Conservation (phyloP, 2,888 invertebrate genomes). For the Malacosoma neustria region DNA sequence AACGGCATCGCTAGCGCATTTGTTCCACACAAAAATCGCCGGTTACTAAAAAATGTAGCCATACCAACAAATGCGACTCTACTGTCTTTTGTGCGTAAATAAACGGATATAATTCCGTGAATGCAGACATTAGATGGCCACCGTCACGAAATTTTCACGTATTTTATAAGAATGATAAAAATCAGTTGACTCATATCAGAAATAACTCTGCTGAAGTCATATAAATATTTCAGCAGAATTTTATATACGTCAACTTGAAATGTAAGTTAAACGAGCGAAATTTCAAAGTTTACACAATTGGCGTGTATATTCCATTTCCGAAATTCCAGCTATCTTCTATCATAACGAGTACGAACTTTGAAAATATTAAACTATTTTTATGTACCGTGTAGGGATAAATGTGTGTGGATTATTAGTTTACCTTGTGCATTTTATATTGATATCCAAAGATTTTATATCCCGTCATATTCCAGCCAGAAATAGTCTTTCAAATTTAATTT, state of each 20-base stretch:
- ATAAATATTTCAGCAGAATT: not conserved
- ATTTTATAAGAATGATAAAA: too few species aligned
- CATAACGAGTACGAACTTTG: constrained; percentile 51
- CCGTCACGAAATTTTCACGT: too few species aligned
- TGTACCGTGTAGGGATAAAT: constrained; percentile 27
- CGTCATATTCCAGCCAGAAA: constrained; percentile 31
- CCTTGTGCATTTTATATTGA: constrained; percentile 43
- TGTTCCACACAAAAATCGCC: too few species aligned
- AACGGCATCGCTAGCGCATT: too few species aligned
- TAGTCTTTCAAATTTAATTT: too few species aligned
- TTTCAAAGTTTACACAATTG: constrained; percentile 47
- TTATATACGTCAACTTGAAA: not conserved
- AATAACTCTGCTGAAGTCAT: constrained; percentile 1
- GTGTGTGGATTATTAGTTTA: constrained; percentile 31
- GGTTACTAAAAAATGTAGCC: too few species aligned
- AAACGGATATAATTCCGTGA: too few species aligned
- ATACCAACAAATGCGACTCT: too few species aligned
- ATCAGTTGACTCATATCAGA: too few species aligned
- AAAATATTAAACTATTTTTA: constrained; percentile 54
- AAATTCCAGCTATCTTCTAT: constrained; percentile 35
- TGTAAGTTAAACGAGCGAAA: constrained; percentile 22
- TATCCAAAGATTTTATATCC: constrained; percentile 27
- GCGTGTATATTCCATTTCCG: constrained; percentile 24
- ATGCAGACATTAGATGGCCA: too few species aligned
- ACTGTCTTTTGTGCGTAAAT: too few species aligned